These are phyloP conservation scores for Columba janthina DNA, from an alignment of 2,113 vertebrate genomes.

Conservation along the genomic window DNA sequence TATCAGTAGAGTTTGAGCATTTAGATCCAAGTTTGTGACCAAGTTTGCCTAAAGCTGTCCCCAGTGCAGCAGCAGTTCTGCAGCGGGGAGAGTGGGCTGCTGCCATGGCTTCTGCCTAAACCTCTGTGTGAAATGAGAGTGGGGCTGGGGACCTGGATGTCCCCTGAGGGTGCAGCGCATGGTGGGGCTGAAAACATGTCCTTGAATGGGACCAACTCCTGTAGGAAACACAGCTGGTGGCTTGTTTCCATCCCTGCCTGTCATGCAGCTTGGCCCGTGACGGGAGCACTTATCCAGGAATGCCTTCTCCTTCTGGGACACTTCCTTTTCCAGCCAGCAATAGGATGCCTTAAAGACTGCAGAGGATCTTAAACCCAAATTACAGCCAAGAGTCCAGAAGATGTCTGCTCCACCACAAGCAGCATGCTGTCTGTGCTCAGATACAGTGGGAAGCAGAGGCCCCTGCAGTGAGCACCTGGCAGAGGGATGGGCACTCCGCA, in stretches of 20 bases:
- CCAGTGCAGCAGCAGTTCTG: not conserved
- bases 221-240: not conserved
- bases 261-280: not conserved
- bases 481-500: accelerated
- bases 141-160: accelerated
- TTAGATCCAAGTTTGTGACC: not conserved
- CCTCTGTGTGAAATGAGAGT: accelerated
- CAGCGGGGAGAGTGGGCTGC: not conserved
- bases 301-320: not conserved
- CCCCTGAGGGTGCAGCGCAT: accelerated
- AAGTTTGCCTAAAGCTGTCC: not conserved
- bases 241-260: not conserved
- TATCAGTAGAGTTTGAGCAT: not conserved
- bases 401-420: accelerated
- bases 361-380: not conserved
- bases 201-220: not conserved
- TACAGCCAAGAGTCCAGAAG: not conserved
- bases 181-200: accelerated
- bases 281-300: not conserved
- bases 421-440: not conserved
- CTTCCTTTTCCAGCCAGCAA: not conserved
- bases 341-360: not conserved
- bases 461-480: accelerated
- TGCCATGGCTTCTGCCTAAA: not conserved
- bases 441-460: not conserved